Evolutionary conservation across 2,797 vertebrate species (phyloP), one percentile per base, ranked within the genome.

Genomic region (Emys orbicularis): DNA sequence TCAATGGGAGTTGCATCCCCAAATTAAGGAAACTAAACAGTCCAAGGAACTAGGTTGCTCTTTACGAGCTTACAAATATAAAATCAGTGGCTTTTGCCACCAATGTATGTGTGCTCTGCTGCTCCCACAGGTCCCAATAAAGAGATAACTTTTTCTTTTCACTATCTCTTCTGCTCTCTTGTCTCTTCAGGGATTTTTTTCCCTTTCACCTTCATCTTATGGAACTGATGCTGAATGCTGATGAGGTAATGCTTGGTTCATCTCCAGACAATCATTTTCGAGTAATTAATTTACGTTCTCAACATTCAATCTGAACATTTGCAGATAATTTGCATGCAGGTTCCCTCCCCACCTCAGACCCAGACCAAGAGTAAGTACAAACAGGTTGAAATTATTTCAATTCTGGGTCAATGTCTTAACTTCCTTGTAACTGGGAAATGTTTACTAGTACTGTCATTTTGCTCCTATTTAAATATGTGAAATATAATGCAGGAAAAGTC

Each of bases 391-490:
- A 13, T 5, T 94, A 29, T 34, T 47, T 74, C 4, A 23, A 8
- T 65, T 77, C 13, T 37, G 8, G 79, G 21, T 79, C n/a, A 15
- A 6, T 49, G 49, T 76, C 68, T 92, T 86, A 27, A 15, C 2
- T 79, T 29, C 1, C 41, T 84, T 86, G 81, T 61, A 11, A 61
- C 18, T 52, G 12, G 34, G 52, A 25, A 44, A 85, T 77, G 8
- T 31, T 44, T 29, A 1, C 10, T 49, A 0, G 65, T 54, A 4
- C 54, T 15, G 12, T 76, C 1, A 2, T 86, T 29, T 86, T 87
- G 49, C 31, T 79, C 44, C 44, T 77, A 86, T 93, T 96, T 79
- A 93, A 90, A 27, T 12, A 5, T 41, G 34, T 91, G 59, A 94
- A 84, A 16, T 59, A 57, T 85, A 81, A 21, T 94, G 56, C 23